A percentile compares a stretch with the other conserved stretches of the same genome.
Evolutionary conservation across 2,113 vertebrate genomes (phyloP).

Genomic region (Tretioscincus oriximinensis): DNA sequence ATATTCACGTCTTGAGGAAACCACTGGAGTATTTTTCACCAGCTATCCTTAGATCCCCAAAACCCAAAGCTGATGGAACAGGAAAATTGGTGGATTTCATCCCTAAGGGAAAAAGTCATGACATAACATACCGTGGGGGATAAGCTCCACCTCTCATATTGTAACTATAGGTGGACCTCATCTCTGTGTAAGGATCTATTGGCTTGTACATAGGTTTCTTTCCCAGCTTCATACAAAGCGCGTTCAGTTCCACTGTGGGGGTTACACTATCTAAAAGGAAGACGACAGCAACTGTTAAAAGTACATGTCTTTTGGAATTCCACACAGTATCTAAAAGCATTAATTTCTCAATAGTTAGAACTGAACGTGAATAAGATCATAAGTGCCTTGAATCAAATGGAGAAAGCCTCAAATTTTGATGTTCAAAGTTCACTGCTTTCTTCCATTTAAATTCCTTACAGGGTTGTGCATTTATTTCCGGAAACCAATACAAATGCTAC

Average conservation of each 20-base stretch:
- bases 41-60: background rate
- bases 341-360: background rate
- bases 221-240: slow-evolving; percentile 94
- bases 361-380: background rate
- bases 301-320: background rate
- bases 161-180: slow-evolving; percentile 94
- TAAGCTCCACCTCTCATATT: slow-evolving; percentile 88
- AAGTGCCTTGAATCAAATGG: background rate
- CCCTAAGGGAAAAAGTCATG: background rate
- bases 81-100: background rate
- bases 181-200: slow-evolving; percentile 89
- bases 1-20: background rate
- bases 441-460: background rate
- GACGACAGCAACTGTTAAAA: slow-evolving; percentile 27
- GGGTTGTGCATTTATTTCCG: background rate
- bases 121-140: slow-evolving; percentile 83
- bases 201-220: slow-evolving; percentile 97
- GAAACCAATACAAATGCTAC: background rate
- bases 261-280: slow-evolving; percentile 85
- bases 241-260: slow-evolving; percentile 93
- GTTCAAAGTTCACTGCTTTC: slow-evolving; percentile 3
- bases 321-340: background rate
- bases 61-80: background rate
- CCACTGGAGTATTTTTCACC: background rate
- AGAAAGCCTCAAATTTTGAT: background rate